Evolutionary conservation across 2,113 vertebrate genomes (phyloP).

Genomic region (Sinosuthora webbiana): DNA sequence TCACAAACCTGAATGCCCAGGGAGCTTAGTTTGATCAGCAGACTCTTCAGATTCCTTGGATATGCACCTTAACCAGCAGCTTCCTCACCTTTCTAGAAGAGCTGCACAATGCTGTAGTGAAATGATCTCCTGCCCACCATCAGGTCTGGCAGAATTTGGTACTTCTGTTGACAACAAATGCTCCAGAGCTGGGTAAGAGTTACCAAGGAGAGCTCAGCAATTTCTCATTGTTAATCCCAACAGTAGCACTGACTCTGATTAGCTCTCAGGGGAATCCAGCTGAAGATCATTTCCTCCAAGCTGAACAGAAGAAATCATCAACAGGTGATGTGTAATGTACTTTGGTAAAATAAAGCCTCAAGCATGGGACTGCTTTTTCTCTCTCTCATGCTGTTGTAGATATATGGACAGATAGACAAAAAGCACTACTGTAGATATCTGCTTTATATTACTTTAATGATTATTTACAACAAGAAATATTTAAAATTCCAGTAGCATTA

Average conservation of each 20-base stretch:
- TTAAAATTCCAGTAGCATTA: neutral
- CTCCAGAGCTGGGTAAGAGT: neutral
- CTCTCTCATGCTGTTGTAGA: neutral
- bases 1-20: neutral
- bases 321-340: neutral
- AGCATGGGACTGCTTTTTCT: neutral
- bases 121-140: neutral
- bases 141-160: neutral
- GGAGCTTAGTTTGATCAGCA: neutral
- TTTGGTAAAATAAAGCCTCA: neutral
- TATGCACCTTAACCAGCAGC: neutral
- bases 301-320: conserved; percentile 7
- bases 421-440: neutral
- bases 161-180: neutral
- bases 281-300: neutral
- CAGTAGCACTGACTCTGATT: neutral
- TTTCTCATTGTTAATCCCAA: neutral
- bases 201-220: conserved; percentile 15
- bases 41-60: neutral
- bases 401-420: neutral
- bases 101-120: rapidly evolving
- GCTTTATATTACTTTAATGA: neutral
- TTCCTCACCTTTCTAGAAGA: neutral
- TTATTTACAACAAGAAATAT: neutral
- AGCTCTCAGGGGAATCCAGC: conserved; percentile 16